phyloP scores from a whole-genome alignment of 2,888 invertebrate species.

The Lithosia quadra region DNA sequence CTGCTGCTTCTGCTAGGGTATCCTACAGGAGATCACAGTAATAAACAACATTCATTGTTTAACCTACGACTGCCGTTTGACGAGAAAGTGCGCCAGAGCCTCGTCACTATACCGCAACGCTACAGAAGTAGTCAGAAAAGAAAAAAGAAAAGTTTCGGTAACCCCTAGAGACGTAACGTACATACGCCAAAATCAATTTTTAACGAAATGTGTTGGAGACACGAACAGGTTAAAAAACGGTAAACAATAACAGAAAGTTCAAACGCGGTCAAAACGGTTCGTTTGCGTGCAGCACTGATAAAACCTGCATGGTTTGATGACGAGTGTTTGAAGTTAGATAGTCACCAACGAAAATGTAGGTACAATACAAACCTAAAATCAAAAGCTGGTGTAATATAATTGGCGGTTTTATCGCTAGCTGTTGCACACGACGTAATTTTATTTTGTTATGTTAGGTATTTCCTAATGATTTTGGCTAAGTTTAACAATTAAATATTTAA shows the following conservation, averaged over 20 bases:
- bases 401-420: too few species aligned
- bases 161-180: slow-evolving; percentile 23
- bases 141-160: slow-evolving; percentile 9
- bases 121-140: background rate
- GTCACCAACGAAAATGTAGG: too few species aligned
- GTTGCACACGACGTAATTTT: too few species aligned
- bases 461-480: too few species aligned
- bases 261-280: slow-evolving; percentile 50
- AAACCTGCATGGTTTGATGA: slow-evolving; percentile 57
- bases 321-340: slow-evolving; percentile 43
- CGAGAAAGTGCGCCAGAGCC: too few species aligned
- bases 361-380: background rate
- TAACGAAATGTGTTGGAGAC: slow-evolving; percentile 40
- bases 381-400: too few species aligned
- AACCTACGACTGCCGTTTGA: too few species aligned
- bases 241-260: slow-evolving; percentile 66
- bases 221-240: slow-evolving; percentile 58
- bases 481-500: too few species aligned
- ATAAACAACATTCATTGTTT: too few species aligned
- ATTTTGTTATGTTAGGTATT: too few species aligned
- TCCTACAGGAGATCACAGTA: too few species aligned
- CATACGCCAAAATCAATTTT: slow-evolving; percentile 33
- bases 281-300: slow-evolving; percentile 53
- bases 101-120: background rate
- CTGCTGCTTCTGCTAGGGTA: too few species aligned